A percentile compares a stretch with the other conserved stretches of the same genome.
Conservation (phyloP, 2,113 vertebrate species). For the Callorhinus ursinus region DNA sequence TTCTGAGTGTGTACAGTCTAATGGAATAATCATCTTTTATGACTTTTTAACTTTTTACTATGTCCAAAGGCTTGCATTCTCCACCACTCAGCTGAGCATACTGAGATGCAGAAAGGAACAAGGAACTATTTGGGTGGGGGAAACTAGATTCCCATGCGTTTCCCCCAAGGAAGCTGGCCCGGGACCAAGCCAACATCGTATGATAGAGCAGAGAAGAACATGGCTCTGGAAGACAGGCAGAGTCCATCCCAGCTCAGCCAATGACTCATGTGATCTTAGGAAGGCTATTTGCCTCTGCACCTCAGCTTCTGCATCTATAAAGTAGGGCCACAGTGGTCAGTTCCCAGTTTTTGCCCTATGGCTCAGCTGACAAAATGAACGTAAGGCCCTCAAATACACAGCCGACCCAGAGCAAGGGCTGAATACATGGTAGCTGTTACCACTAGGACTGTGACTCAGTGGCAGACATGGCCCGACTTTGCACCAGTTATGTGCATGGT, state of each 20-base stretch:
- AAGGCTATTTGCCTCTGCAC: neutral
- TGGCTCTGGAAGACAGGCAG: neutral
- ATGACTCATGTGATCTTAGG: neutral
- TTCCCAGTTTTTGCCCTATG: neutral
- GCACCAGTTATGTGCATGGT: fast-evolving
- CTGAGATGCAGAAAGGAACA: neutral
- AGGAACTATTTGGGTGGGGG: neutral
- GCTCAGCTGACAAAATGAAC: neutral
- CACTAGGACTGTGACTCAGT: neutral
- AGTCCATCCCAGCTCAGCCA: neutral
- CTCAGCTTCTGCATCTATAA: neutral
- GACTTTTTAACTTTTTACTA: neutral
- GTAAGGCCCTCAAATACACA: neutral
- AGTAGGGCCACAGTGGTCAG: neutral
- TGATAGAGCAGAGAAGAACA: neutral
- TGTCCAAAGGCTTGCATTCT: neutral
- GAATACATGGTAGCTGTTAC: neutral
- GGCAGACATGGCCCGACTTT: too few species aligned
- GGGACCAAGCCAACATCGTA: neutral
- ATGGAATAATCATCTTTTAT: neutral
- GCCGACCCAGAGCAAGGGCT: neutral
- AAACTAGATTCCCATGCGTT: neutral
- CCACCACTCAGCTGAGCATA: neutral
- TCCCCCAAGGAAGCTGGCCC: neutral
- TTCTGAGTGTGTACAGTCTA: neutral